Evolutionary conservation across 1,140 invertebrate genomes (phyloP), one percentile per base, ranked within the genome.

Genomic region (Xylocopa sonorina): DNA sequence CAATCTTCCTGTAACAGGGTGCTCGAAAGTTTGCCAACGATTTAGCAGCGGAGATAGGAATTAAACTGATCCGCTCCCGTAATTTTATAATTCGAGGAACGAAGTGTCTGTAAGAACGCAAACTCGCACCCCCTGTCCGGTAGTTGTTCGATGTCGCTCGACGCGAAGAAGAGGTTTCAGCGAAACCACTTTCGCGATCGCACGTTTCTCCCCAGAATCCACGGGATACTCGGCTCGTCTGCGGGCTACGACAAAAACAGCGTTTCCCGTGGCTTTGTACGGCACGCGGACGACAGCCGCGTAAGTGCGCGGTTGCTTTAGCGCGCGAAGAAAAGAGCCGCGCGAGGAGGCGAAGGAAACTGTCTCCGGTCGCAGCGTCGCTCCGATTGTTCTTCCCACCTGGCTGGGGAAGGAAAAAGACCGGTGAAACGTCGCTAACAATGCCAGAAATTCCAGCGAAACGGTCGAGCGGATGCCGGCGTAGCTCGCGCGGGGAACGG

Each of bases 301-400:
- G 69, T 32, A 21, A 32, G 34, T 48, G 14, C 21, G n/a, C 10
- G 38, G 69, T 60, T 12, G 43, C 24, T 38, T 3, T 9, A 4
- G 38, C 3, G 24, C 16, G 46, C 2, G 71, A 73, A 63, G 43
- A 58, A 73, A 73, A 48, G 55, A 62, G 69, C 41, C 27, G 32
- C 60, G 51, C 68, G 50, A 73, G 43, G 29, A 62, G n/a, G 57
- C 27, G 16, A 63, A 27, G 43, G 57, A 38, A 73, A 73, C 57
- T 51, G 43, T 62, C 27, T n/a, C 57, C 57, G 57, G n/a, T 16
- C 58, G 51, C 60, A 62, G 50, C 38, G 71, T 63, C 57, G n/a
- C 43, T 43, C 3, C 57, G 58, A 73, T 63, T 73, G 71, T 73
- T 73, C 71, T 63, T 73, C 71, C 58, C 71, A 63, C 57, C 32